Base-by-base conservation (phyloP, 2,888 invertebrate species). In the Cremastobaeus sp. region DNA sequence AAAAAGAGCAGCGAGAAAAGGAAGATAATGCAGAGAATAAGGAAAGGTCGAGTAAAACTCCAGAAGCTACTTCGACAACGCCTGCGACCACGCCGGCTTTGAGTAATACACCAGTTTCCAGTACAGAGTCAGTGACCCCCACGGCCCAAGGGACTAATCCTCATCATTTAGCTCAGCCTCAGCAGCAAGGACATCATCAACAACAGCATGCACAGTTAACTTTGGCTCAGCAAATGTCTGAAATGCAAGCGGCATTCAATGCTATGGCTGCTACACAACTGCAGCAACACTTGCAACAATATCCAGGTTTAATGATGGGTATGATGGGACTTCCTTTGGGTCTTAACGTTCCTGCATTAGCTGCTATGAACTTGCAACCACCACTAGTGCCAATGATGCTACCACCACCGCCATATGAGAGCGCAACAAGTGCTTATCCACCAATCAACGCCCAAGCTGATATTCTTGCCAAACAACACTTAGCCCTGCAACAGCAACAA, bases 311-410 rank as follows among this genome's bases (percentile, higher is more conserved):
- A 91, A 95, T 98, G 91, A 94, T 96, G 94, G 91, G 95, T 88
- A 94, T 95, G 81, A 92, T 95, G 90, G 94, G 94, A 1, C 88
- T 95, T 76, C 94, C 95, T 1, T 88, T 95, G 72, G 94, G 94
- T 11, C 89, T 95, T 74, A 95, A 95, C 85, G 91, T 94, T 83
- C 92, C 93, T 37, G 94, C 95, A 4, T 88, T 96, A 72, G 96
- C 96, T 14, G 96, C 97, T 30, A 97, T 98, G 96, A 97, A 97
- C 88, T 90, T 98, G 55, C 97, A 97, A 84, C 97, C 97, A 17
- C 97, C 97, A 0, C 88, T 96, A 79, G 95, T 96, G 83, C 95
- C 95, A 14, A 91, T 96, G 88, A 95, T 96, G 94, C 91, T 96
- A 90, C 95, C 95, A 28, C 94, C 95, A 11, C 94, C 95, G 20